These are phyloP conservation scores for Neoascia interrupta DNA, from an alignment of 2,888 invertebrate genomes.

Conservation along the genomic window DNA sequence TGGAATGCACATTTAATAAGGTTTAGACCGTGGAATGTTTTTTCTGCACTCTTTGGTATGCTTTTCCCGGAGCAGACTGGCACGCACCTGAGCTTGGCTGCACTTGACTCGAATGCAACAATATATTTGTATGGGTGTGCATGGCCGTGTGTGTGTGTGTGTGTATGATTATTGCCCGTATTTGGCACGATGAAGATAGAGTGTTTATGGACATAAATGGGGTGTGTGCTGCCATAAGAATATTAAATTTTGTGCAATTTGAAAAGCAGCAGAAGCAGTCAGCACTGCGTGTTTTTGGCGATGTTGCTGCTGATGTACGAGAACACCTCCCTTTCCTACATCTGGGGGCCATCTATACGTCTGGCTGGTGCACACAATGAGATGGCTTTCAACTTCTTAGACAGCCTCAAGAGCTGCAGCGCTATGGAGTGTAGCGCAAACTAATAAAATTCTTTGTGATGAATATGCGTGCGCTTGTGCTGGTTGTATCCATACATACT, in stretches of 20 bases:
- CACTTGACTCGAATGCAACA: slow-evolving; percentile 52
- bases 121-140: not conserved
- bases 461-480: slow-evolving; percentile 16
- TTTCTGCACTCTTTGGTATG: slow-evolving; percentile 21
- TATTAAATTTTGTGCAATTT: slow-evolving; percentile 51
- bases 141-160: not conserved
- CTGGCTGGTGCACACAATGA: slow-evolving; percentile 7
- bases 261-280: slow-evolving; percentile 27
- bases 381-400: slow-evolving; percentile 40
- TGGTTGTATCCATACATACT: too few species aligned
- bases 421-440: slow-evolving; percentile 24
- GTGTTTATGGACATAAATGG: slow-evolving; percentile 63
- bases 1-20: slow-evolving; percentile 67
- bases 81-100: slow-evolving; percentile 64
- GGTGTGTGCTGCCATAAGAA: slow-evolving; percentile 56
- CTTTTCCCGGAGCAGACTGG: slow-evolving; percentile 47
- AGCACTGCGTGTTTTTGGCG: slow-evolving; percentile 25
- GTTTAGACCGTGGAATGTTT: slow-evolving; percentile 39
- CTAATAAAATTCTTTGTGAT: slow-evolving; percentile 24
- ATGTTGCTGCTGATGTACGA: not conserved
- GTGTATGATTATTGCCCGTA: slow-evolving; percentile 30
- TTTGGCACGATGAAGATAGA: slow-evolving; percentile 58
- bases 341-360: slow-evolving; percentile 32
- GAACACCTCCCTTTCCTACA: slow-evolving; percentile 19
- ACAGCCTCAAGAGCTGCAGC: slow-evolving; percentile 40